A percentile compares a stretch with the other conserved stretches of the same genome.
phyloP scores from a whole-genome alignment of 2,113 vertebrate genomes.

The Eptesicus fuscus region DNA sequence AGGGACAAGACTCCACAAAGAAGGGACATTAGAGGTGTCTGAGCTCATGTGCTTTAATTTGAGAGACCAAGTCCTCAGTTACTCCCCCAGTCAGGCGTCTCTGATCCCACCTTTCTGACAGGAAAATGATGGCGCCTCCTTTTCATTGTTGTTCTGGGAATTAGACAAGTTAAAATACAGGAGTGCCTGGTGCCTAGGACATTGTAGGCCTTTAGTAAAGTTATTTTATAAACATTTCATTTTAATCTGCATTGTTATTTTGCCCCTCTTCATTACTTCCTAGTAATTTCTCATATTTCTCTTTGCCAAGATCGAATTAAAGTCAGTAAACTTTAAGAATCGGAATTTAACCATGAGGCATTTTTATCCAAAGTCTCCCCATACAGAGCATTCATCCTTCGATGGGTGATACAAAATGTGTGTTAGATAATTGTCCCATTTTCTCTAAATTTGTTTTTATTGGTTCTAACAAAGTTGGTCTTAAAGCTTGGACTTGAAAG shows the following conservation, averaged over 20 bases:
- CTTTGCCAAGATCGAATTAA: background rate
- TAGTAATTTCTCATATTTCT: background rate
- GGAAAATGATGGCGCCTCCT: background rate
- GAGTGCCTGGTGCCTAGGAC: background rate
- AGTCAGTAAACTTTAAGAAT: background rate
- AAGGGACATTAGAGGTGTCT: background rate
- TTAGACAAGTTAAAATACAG: background rate
- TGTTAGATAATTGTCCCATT: background rate
- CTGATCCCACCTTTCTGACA: background rate
- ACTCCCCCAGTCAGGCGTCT: background rate
- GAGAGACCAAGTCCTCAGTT: background rate
- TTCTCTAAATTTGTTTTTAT: background rate
- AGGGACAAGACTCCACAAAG: background rate
- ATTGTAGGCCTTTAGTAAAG: background rate
- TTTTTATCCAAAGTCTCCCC: background rate
- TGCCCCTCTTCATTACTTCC: background rate
- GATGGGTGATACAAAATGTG: background rate
- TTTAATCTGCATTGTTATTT: background rate
- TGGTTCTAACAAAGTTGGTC: background rate
- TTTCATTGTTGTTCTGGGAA: background rate
- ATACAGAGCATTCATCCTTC: background rate
- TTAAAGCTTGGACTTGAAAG: background rate
- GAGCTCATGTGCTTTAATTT: background rate
- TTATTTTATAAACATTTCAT: background rate
- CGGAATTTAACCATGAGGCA: background rate